phyloP scores from a whole-genome alignment of 2,888 invertebrate genomes.

The Eupeodes luniger region DNA sequence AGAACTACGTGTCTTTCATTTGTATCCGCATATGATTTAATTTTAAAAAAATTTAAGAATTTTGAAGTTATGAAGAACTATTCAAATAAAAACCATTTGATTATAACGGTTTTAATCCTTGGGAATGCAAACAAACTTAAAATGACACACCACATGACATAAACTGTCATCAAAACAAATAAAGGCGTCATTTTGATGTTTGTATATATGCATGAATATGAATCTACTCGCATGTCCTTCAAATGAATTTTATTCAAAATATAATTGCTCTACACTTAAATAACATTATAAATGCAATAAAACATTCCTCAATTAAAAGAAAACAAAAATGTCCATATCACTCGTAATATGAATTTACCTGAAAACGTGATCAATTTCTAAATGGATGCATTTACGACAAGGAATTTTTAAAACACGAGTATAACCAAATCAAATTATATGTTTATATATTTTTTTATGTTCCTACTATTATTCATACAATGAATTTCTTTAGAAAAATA shows the following conservation, averaged over 20 bases:
- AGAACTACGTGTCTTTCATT: too few species aligned
- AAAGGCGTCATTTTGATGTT: neutral
- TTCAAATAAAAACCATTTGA: neutral
- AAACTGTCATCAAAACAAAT: conserved; percentile 15
- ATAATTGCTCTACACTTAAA: neutral
- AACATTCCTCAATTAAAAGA: neutral
- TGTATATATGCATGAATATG: neutral
- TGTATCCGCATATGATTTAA: neutral
- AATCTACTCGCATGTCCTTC: conserved; percentile 5
- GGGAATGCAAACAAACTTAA: neutral
- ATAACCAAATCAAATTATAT: conserved; percentile 46
- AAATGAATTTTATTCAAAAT: neutral
- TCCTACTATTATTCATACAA: conserved; percentile 57
- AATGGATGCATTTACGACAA: conserved; percentile 44
- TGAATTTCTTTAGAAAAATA: conserved; percentile 33
- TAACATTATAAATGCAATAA: conserved; percentile 8
- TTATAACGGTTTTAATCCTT: conserved; percentile 3
- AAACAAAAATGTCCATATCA: neutral
- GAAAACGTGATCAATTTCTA: conserved; percentile 63
- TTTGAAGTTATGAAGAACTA: neutral
- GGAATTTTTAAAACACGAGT: conserved; percentile 3
- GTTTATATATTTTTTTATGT: neutral
- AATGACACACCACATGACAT: neutral
- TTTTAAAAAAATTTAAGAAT: neutral
- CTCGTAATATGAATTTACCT: neutral